Evolutionary conservation across 1,140 invertebrate genomes (phyloP).

Genomic region (Zaprionus kolodkinae): DNA sequence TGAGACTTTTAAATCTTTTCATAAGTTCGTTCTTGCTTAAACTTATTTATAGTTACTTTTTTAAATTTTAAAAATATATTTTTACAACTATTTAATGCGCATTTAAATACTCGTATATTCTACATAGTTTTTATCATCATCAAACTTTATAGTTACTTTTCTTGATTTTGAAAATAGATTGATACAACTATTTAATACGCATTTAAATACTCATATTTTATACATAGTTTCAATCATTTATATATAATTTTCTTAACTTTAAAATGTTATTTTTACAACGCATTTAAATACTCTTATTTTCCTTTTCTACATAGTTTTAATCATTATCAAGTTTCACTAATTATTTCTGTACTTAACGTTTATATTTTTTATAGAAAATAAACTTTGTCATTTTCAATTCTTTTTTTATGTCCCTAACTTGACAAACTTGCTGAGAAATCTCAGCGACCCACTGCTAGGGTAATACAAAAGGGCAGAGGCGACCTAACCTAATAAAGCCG

Average conservation of each 20-base stretch:
- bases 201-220: too few species aligned
- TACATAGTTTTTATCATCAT: not conserved
- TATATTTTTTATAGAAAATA: not conserved
- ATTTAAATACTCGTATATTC: not conserved
- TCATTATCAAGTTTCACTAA: not conserved
- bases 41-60: not conserved
- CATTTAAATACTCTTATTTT: not conserved
- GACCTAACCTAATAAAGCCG: conserved; percentile 80
- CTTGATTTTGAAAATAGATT: too few species aligned
- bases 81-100: too few species aligned
- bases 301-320: not conserved
- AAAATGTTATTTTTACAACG: too few species aligned
- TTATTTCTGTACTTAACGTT: not conserved
- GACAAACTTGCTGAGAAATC: conserved; percentile 15
- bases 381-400: not conserved
- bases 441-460: conserved; percentile 16
- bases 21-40: not conserved
- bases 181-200: too few species aligned
- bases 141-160: too few species aligned
- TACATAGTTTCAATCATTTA: too few species aligned
- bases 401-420: not conserved
- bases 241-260: too few species aligned
- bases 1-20: not conserved
- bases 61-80: too few species aligned
- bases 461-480: conserved; percentile 36